A percentile compares a stretch with the other conserved stretches of the same genome.
These are phyloP conservation scores for Alca torda DNA, from an alignment of 2,797 vertebrate genomes.

Conservation along the genomic window DNA sequence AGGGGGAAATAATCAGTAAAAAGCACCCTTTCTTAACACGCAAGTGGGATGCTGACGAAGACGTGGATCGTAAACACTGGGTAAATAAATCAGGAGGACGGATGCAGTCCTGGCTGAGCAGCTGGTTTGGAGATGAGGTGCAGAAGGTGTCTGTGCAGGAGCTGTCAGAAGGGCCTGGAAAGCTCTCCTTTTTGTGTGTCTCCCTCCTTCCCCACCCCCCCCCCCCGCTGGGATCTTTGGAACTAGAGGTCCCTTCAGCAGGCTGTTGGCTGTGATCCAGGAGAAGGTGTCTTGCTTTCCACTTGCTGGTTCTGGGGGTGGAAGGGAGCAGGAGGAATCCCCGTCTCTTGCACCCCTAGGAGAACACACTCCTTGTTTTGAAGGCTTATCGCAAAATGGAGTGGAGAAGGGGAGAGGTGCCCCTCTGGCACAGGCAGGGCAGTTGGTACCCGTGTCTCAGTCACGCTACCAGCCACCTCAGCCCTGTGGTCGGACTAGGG, in stretches of 20 bases:
- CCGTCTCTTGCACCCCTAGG: not conserved
- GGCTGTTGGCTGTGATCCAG: not conserved
- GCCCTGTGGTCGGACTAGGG: not conserved
- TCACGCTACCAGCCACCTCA: not conserved
- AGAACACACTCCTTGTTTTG: not conserved
- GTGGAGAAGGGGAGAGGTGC: not conserved
- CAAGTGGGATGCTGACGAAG: constrained; percentile 98
- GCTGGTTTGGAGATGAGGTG: not conserved
- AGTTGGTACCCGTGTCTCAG: not conserved
- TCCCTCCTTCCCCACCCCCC: not conserved
- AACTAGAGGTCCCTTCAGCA: not conserved
- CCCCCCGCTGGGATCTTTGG: not conserved
- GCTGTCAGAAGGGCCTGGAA: not conserved
- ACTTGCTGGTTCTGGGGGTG: not conserved
- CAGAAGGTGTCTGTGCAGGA: not conserved
- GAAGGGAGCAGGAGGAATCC: not conserved
- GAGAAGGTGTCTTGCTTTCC: not conserved
- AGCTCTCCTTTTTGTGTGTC: not conserved
- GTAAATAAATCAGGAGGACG: constrained; percentile 69
- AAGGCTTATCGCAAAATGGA: not conserved
- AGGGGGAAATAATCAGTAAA: constrained; percentile 97
- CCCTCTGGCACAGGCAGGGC: not conserved
- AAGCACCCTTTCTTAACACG: constrained; percentile 95
- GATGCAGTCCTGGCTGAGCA: not conserved
- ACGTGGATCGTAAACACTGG: constrained; percentile 98